Evolutionary conservation across 2,888 invertebrate genomes (phyloP), one percentile per base, ranked within the genome.

Genomic region (Netelia melanura): DNA sequence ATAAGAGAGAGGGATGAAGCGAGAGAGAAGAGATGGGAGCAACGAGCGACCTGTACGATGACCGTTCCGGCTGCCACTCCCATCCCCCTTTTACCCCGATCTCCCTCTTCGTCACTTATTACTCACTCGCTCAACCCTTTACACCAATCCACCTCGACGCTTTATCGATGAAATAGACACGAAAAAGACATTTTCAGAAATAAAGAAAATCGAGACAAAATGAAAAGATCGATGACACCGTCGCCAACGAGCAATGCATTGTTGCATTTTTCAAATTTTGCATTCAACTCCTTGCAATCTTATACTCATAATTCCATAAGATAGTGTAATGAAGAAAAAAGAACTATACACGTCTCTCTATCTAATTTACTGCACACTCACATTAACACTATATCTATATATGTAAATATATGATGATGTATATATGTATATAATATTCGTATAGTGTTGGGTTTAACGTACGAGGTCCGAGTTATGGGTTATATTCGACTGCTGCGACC

Each of bases 401-500:
- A 48, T 48, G 3, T 48, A 48, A 3, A 52, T 38, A 77, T 74
- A 70, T 62, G 75, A 14, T 52, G 74, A 83, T 75, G 81, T 84
- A 48, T 23, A 64, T n/a, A 76, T 17, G 43, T 30, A 58, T 25
- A 25, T 23, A 11, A 80, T 44, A 77, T 78, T 75, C 17, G 52
- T 54, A 56, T 17, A 21, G 54, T 23, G 78, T 74, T 75, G 68
- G 81, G 30, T 58, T 76, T 79, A 81, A 83, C 70, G 84, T 84
- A 81, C 84, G 84, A 85, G 83, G 77, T 72, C 64, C 86, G 86
- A 84, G 86, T 79, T 83, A 82, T 83, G 83, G 83, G 82, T 85
- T 82, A 80, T 82, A 80, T 87, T 86, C 86, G 88, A 85, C 81
- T 86, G 86, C 72, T 86, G 86, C 72, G 77, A 78, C 83, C 64